A percentile compares a stretch with the other conserved stretches of the same genome.
These are phyloP conservation scores for Meloidogyne floridensis DNA, from an alignment of 1,140 invertebrate species.

Conservation along the genomic window DNA sequence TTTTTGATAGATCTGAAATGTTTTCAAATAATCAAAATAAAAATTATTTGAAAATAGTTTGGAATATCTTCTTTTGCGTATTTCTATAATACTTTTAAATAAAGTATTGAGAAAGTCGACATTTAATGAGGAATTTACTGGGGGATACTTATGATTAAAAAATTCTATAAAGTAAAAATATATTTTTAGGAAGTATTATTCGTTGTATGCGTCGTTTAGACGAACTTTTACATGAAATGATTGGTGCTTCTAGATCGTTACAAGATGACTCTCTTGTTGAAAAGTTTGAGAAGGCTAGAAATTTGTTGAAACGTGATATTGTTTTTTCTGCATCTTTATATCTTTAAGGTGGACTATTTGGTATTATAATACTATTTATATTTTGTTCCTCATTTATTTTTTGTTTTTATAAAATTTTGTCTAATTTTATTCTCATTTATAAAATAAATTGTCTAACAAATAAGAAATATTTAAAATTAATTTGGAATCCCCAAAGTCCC, in stretches of 20 bases:
- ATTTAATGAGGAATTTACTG: too few relatives aligned
- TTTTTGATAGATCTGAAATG: neutral
- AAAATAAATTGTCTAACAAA: too few relatives aligned
- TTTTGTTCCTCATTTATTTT: neutral
- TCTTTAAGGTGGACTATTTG: slow-evolving; percentile 70
- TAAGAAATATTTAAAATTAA: neutral
- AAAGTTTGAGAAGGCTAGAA: slow-evolving; percentile 80
- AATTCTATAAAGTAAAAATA: neutral
- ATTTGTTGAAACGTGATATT: slow-evolving; percentile 86
- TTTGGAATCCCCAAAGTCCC: neutral
- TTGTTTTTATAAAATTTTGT: neutral
- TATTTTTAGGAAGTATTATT: slow-evolving; percentile 85
- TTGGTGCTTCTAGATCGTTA: slow-evolving; percentile 85
- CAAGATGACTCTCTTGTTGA: slow-evolving; percentile 79
- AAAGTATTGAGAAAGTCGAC: too few relatives aligned
- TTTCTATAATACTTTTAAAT: too few relatives aligned
- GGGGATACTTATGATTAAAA: too few relatives aligned
- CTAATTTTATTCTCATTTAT: too few relatives aligned
- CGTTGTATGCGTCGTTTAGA: slow-evolving; percentile 92
- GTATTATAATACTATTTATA: neutral
- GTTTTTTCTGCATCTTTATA: slow-evolving; percentile 98
- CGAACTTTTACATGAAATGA: slow-evolving; percentile 89
- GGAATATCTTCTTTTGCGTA: too few relatives aligned
- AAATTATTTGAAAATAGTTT: too few relatives aligned
- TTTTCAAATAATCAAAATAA: too few relatives aligned